Evolutionary conservation across 1,140 invertebrate genomes (phyloP).

Genomic region (Xylocopa sonorina): DNA sequence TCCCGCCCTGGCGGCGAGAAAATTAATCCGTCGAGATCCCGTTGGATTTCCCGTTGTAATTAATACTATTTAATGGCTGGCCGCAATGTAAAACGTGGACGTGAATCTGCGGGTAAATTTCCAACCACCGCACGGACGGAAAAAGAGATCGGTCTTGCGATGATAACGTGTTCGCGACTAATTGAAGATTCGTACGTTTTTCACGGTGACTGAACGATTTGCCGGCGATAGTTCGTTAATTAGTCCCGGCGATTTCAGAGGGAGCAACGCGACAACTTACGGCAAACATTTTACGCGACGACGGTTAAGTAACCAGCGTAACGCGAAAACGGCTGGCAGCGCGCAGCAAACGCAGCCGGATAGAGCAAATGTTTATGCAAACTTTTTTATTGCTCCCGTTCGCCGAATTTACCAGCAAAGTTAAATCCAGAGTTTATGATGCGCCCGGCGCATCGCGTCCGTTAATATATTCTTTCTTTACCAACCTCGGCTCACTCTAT

Average conservation of each 20-base stretch:
- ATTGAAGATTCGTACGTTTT: background rate
- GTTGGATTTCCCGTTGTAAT: constrained; percentile 34
- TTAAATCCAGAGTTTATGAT: background rate
- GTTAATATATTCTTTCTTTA: background rate
- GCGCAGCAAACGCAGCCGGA: background rate
- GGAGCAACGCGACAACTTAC: background rate
- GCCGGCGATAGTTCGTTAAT: too few relatives aligned
- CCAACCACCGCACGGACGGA: background rate
- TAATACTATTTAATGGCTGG: constrained; percentile 29
- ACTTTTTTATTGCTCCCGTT: background rate
- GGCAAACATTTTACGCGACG: background rate
- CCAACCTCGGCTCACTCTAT: background rate
- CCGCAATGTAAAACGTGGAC: constrained; percentile 3
- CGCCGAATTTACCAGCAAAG: background rate
- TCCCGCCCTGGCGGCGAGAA: constrained; percentile 7
- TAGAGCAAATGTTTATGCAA: background rate
- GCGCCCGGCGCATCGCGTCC: background rate
- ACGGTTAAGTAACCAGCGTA: background rate
- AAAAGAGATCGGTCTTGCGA: background rate
- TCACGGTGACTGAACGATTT: too few relatives aligned
- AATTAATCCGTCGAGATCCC: constrained; percentile 29
- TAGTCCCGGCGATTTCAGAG: too few relatives aligned
- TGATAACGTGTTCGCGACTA: background rate
- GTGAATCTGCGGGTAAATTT: constrained; percentile 14
- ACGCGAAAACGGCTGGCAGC: background rate